phyloP scores from a whole-genome alignment of 2,797 vertebrate genomes.

The Rhinophrynus dorsalis region DNA sequence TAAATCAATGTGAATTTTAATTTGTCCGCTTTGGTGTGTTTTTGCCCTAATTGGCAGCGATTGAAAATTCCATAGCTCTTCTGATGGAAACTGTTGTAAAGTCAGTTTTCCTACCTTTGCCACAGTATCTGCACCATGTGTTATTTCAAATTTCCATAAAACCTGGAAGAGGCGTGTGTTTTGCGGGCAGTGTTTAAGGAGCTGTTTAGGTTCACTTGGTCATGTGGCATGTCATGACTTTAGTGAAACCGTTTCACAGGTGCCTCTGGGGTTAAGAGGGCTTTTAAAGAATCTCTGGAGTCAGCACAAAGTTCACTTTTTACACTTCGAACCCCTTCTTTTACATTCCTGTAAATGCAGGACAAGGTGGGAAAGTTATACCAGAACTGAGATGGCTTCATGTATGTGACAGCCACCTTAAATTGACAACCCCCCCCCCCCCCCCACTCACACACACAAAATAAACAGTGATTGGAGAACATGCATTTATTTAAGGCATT shows the following conservation, averaged over 20 bases:
- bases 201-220: background rate
- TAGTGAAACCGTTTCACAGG: constrained; percentile 18
- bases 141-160: background rate
- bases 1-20: no score
- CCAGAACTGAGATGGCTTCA: background rate
- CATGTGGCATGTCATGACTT: constrained; percentile 6
- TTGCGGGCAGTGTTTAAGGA: background rate
- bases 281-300: constrained; percentile 11
- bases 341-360: background rate
- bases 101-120: no score
- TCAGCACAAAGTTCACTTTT: background rate
- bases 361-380: background rate
- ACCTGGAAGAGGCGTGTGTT: background rate
- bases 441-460: no score
- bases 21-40: no score
- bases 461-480: constrained; percentile 29
- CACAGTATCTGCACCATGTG: background rate
- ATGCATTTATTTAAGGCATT: constrained; percentile 29
- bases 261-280: constrained; percentile 3
- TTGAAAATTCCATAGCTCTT: no score
- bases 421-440: no score
- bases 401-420: constrained; percentile 2
- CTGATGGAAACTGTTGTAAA: no score
- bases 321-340: background rate
- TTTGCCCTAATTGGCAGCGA: no score